phyloP scores from a whole-genome alignment of 2,113 vertebrate genomes.

The Dolichotis patagonum region DNA sequence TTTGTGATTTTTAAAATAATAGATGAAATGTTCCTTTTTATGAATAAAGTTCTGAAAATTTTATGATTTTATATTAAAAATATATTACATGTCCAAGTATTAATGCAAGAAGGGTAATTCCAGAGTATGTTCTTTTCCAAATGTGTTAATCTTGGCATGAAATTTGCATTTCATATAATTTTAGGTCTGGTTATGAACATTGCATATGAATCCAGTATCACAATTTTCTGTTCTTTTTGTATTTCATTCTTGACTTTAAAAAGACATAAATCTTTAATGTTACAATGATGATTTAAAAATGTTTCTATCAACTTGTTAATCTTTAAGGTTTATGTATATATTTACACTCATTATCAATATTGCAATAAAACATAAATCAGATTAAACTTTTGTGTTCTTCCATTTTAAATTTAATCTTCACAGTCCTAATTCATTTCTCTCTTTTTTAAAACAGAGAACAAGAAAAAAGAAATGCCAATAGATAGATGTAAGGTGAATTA shows the following conservation, averaged over 20 bases:
- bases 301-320: neutral
- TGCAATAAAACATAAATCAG: constrained; percentile 1
- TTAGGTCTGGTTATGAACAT: constrained; percentile 33
- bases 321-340: neutral
- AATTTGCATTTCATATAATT: constrained; percentile 65
- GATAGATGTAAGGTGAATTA: neutral
- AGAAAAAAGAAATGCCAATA: neutral
- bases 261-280: constrained; percentile 20
- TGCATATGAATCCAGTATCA: constrained; percentile 43
- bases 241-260: constrained; percentile 33
- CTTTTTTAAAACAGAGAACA: constrained; percentile 11
- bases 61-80: constrained; percentile 42
- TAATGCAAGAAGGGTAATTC: constrained; percentile 52
- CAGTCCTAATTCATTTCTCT: neutral
- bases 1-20: constrained; percentile 48
- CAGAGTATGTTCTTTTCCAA: constrained; percentile 56
- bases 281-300: constrained; percentile 58
- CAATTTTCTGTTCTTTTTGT: constrained; percentile 56
- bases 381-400: neutral
- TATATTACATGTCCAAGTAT: constrained; percentile 11
- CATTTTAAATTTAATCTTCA: constrained; percentile 11
- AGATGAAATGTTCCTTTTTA: neutral
- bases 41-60: constrained; percentile 14
- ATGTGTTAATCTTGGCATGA: constrained; percentile 46
- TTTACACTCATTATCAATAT: constrained; percentile 4